These are phyloP conservation scores for Germaria angustata DNA, from an alignment of 2,888 invertebrate species.

Conservation along the genomic window DNA sequence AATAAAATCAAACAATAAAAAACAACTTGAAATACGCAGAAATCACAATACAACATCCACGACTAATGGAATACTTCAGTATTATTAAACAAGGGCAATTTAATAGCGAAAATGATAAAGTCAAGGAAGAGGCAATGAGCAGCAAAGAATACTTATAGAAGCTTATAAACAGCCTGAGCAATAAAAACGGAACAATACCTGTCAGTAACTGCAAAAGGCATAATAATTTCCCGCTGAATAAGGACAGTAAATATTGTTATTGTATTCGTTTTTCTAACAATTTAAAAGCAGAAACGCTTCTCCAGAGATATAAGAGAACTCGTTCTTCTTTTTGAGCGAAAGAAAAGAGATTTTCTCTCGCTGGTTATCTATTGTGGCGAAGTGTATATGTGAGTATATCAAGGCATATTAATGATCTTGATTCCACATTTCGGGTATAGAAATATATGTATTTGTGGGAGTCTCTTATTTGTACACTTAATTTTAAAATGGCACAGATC, in stretches of 20 bases:
- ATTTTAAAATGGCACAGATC: no score
- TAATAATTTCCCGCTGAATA: slow-evolving; percentile 55
- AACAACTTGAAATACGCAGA: slow-evolving; percentile 9
- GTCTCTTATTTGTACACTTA: no score
- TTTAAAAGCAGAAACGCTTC: not conserved
- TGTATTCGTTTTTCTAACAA: not conserved
- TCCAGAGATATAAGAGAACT: not conserved
- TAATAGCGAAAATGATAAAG: slow-evolving; percentile 1
- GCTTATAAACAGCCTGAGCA: not conserved
- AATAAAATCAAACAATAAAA: slow-evolving; percentile 12
- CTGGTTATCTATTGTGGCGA: not conserved
- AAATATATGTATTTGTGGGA: no score
- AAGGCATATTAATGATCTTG: no score
- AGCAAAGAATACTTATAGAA: not conserved
- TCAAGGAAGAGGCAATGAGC: not conserved
- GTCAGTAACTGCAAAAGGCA: slow-evolving; percentile 36
- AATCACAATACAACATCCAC: not conserved
- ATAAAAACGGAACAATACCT: not conserved
- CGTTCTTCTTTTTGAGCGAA: not conserved
- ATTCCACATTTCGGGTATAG: no score
- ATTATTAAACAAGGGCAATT: slow-evolving; percentile 32
- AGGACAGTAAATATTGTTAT: not conserved
- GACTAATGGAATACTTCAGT: slow-evolving; percentile 37
- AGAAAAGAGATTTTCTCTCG: not conserved
- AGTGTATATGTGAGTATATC: no score